phyloP scores from a whole-genome alignment of 2,888 invertebrate genomes.

The Zeuzera pyrina region DNA sequence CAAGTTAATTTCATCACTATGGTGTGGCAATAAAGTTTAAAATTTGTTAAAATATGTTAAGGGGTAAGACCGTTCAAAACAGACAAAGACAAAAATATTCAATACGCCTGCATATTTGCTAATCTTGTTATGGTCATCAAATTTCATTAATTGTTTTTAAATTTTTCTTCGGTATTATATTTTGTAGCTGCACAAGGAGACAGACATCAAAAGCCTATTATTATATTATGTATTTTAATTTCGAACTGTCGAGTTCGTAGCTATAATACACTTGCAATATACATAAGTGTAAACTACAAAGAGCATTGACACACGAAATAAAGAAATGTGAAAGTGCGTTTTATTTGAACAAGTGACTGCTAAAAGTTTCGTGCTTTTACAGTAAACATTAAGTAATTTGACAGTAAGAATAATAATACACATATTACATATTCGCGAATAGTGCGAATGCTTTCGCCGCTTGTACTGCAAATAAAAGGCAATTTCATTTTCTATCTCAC shows the following conservation, averaged over 20 bases:
- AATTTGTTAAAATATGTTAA: neutral
- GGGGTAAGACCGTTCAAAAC: neutral
- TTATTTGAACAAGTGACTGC: conserved; percentile 46
- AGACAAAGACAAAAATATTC: conserved; percentile 14
- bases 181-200: too few relatives aligned
- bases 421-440: conserved; percentile 48
- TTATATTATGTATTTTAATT: too few relatives aligned
- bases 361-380: conserved; percentile 46
- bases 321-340: conserved; percentile 54
- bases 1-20: neutral
- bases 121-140: conserved; percentile 21
- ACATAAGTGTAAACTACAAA: conserved; percentile 32
- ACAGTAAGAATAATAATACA: conserved; percentile 25
- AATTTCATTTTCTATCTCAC: conserved; percentile 7
- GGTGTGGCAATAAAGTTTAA: neutral
- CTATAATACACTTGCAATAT: too few relatives aligned
- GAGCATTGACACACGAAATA: conserved; percentile 23
- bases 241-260: too few relatives aligned
- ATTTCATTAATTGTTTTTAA: conserved; percentile 23
- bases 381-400: conserved; percentile 58
- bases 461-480: conserved; percentile 18
- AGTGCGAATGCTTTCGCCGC: conserved; percentile 35
- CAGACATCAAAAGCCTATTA: too few relatives aligned
- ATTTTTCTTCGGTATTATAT: too few relatives aligned
- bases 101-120: conserved; percentile 30